These are phyloP conservation scores for Contarinia nasturtii DNA, from an alignment of 1,140 invertebrate genomes.

Conservation along the genomic window DNA sequence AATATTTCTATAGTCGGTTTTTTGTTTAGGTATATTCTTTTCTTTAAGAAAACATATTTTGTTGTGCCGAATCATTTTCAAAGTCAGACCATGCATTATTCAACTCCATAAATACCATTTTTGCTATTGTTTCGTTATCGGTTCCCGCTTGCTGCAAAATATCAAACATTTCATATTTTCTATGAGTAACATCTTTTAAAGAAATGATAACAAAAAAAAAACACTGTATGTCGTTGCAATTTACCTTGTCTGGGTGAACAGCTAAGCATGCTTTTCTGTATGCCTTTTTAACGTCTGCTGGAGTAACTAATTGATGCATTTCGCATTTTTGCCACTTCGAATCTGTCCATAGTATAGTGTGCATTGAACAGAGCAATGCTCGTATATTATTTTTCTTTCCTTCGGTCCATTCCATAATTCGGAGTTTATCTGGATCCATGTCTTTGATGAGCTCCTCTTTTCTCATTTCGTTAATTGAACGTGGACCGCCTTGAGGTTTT, in stretches of 20 bases:
- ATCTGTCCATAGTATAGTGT: slow-evolving; percentile 86
- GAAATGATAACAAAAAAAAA: too few species aligned
- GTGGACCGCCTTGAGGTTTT: slow-evolving; percentile 56
- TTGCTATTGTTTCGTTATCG: slow-evolving; percentile 77
- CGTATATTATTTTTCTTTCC: slow-evolving; percentile 95
- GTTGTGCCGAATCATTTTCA: slow-evolving; percentile 74
- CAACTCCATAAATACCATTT: slow-evolving; percentile 95
- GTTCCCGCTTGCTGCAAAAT: slow-evolving; percentile 73
- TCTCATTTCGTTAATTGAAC: slow-evolving; percentile 83
- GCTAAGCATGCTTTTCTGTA: slow-evolving; percentile 91
- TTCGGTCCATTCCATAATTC: slow-evolving; percentile 67
- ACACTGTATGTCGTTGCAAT: background rate
- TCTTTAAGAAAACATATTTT: slow-evolving; percentile 49
- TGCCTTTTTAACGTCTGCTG: slow-evolving; percentile 85
- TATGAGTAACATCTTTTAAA: background rate
- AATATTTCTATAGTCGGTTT: too few species aligned
- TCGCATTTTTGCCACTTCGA: slow-evolving; percentile 81
- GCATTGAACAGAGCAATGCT: slow-evolving; percentile 81
- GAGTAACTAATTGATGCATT: slow-evolving; percentile 82
- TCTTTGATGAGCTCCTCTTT: slow-evolving; percentile 69
- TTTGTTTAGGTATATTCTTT: too few species aligned
- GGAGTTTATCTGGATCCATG: slow-evolving; percentile 82
- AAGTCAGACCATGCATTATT: slow-evolving; percentile 98
- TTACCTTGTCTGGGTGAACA: slow-evolving; percentile 96
- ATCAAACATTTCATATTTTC: background rate